Percentiles rank a stretch among this genome's conserved stretches.
These are phyloP conservation scores for Naja naja DNA, from an alignment of 2,113 vertebrate species.

Conservation along the genomic window DNA sequence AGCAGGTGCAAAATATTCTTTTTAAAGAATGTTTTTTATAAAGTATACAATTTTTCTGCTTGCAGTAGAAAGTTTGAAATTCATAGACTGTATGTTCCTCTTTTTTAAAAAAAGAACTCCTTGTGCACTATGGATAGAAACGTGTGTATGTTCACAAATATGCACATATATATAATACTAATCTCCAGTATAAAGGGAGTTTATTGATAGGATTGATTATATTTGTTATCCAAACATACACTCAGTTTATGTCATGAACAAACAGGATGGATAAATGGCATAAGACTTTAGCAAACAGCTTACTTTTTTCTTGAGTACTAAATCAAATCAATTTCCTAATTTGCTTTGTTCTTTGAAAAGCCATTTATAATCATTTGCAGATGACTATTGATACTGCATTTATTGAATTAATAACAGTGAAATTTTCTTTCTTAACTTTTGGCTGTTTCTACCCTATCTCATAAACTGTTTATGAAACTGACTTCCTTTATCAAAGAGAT, in stretches of 20 bases:
- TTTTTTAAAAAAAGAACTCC: not conserved
- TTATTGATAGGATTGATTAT: not conserved
- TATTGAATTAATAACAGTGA: not conserved
- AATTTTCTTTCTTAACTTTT: no score
- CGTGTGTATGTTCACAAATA: not conserved
- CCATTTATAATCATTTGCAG: not conserved
- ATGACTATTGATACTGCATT: not conserved
- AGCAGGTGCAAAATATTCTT: conserved; percentile 28
- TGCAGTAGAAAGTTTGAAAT: conserved; percentile 26
- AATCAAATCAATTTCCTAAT: not conserved
- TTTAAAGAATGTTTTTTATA: conserved; percentile 34
- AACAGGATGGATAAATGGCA: not conserved
- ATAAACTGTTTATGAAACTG: not conserved
- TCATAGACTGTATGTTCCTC: conserved; percentile 15
- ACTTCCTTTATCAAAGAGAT: not conserved
- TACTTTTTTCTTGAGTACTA: not conserved
- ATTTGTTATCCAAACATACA: not conserved
- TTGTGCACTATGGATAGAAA: not conserved
- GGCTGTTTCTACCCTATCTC: not conserved
- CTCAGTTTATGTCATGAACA: not conserved
- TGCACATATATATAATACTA: not conserved
- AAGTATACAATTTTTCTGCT: not conserved
- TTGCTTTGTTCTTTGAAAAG: not conserved
- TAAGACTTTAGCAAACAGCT: not conserved
- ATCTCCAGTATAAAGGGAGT: not conserved